phyloP scores from a whole-genome alignment of 1,140 invertebrate genomes.

The Ruditapes philippinarum region DNA sequence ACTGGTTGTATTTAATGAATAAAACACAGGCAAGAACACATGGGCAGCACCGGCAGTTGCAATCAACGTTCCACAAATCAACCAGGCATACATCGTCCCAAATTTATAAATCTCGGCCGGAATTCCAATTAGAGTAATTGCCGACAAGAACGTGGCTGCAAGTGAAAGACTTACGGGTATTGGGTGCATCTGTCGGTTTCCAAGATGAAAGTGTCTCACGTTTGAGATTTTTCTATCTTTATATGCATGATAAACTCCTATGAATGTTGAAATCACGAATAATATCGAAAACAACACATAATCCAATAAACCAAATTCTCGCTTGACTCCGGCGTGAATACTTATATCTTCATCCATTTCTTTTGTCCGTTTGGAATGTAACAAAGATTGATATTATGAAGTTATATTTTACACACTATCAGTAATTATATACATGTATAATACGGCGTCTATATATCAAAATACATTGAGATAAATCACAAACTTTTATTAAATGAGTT shows the following conservation, averaged over 20 bases:
- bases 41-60: constrained; percentile 75
- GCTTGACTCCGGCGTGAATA: not conserved
- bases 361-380: too few species aligned
- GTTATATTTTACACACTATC: too few species aligned
- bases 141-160: constrained; percentile 94
- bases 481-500: too few species aligned
- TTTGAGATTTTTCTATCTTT: constrained; percentile 92
- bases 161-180: constrained; percentile 85
- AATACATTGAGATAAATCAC: too few species aligned
- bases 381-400: too few species aligned
- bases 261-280: constrained; percentile 12
- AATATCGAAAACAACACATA: constrained; percentile 11
- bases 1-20: constrained; percentile 79
- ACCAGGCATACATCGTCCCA: constrained; percentile 76
- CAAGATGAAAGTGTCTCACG: constrained; percentile 89
- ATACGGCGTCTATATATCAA: too few species aligned
- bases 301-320: constrained; percentile 3
- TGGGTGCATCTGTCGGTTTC: constrained; percentile 91
- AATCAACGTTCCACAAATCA: constrained; percentile 71
- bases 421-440: too few species aligned
- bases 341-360: constrained; percentile 62
- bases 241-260: constrained; percentile 84
- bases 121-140: constrained; percentile 93
- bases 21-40: constrained; percentile 83
- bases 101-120: constrained; percentile 78